These are phyloP conservation scores for Folsomia manolachei DNA, from an alignment of 2,888 invertebrate species.

Conservation along the genomic window DNA sequence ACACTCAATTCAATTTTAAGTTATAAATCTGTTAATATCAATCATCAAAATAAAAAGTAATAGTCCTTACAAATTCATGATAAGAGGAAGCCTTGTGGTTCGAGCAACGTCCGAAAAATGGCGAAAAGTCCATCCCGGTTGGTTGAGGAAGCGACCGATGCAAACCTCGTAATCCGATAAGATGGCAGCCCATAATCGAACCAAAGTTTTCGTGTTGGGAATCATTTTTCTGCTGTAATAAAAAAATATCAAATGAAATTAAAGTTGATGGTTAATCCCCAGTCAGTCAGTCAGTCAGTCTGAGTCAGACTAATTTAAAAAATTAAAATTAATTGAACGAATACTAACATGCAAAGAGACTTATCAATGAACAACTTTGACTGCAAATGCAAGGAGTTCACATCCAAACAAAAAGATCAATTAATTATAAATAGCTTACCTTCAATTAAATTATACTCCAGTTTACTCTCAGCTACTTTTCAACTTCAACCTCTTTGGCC, in stretches of 20 bases:
- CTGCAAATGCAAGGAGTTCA: too few relatives aligned
- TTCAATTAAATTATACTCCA: too few relatives aligned
- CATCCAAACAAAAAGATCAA: too few relatives aligned
- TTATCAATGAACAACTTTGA: too few relatives aligned
- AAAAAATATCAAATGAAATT: not conserved
- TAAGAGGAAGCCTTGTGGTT: conserved; percentile 23
- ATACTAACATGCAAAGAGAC: too few relatives aligned
- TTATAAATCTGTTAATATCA: not conserved
- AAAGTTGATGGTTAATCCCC: not conserved
- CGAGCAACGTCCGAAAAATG: conserved; percentile 26
- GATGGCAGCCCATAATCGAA: not conserved
- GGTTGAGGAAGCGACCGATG: not conserved
- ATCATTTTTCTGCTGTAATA: not conserved
- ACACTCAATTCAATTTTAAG: not conserved
- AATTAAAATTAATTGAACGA: too few relatives aligned
- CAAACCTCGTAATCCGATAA: not conserved
- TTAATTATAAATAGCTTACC: too few relatives aligned
- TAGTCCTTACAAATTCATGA: conserved; percentile 41
- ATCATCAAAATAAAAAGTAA: too few relatives aligned
- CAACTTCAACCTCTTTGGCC: too few relatives aligned
- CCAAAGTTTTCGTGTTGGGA: not conserved
- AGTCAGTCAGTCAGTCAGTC: too few relatives aligned
- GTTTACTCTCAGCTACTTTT: too few relatives aligned
- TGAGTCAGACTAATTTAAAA: too few relatives aligned
- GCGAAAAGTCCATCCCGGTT: not conserved